Base-by-base conservation (phyloP, 2,797 vertebrate species). In the Siniperca obscura region DNA sequence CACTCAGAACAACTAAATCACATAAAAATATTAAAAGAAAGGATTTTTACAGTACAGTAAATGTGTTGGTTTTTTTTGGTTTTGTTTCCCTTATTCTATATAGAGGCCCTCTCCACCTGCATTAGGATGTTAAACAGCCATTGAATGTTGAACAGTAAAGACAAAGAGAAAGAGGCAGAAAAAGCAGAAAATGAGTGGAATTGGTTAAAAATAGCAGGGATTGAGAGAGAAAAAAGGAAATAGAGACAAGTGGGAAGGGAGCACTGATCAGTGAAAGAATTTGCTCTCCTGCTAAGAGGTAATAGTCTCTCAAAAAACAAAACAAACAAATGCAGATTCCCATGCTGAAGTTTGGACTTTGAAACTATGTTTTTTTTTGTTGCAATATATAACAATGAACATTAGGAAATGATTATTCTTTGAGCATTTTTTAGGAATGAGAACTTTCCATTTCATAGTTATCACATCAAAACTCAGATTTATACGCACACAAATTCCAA, bases 201-300 rank as follows among this genome's bases (percentile, higher is more conserved):
- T 25, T 56, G 21, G 68, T 70, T 42, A 11, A 71, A 78, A 76
- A 59, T 52, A 19, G 25, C 16, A 55, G 22, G 19, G 42, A 78
- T 21, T 73, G 17, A 56, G 55, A 65, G 11, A 12, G 46, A 40
- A n/a, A 17, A 42, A 30, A 22, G 3, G 40, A 50, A 48, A 59
- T 11, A 22, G 38, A 57, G 60, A 62, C 19, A 57, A 48, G 2
- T 60, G 36, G 34, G 42, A 52, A 60, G 3, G 19, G 52, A 55
- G n/a, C n/a, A 9, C 13, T 56, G 62, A 38, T 36, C 53, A 44
- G 34, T 52, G 56, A 70, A 76, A 74, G 53, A 70, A 82, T 75
- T 50, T n/a, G 22, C 48, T 72, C 74, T 78, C 67, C 68, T 72
- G 77, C 81, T 59, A 30, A 72, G 73, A 83, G 48, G 42, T 55